Evolutionary conservation across 1,140 invertebrate genomes (phyloP), one percentile per base, ranked within the genome.

Genomic region (Riptortus pedestris): DNA sequence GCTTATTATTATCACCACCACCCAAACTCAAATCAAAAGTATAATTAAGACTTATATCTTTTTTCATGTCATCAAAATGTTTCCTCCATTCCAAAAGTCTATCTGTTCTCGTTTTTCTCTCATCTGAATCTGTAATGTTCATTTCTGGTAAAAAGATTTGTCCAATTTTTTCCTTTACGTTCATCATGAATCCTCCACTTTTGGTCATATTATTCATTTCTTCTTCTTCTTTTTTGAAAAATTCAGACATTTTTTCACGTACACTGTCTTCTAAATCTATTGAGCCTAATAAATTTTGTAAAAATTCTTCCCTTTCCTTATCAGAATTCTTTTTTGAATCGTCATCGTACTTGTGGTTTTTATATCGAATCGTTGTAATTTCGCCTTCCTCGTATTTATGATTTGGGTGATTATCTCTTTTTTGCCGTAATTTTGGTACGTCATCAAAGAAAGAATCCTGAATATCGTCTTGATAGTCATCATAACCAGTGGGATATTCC

Each of bases 391-490:
- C 55, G 60, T 62, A 60, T 3, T 28, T 22, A 29, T 60, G 59
- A 22, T 60, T 60, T 2, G 27, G 38, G 38, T 62, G 38, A 20
- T 22, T 12, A 2, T 62, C 33, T 31, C 62, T 51, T 38, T 45
- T 64, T n/a, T 52, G 28, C 16, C 63, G 59, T 11, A 64, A 7
- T 60, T 51, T 64, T 3, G 59, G 64, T 2, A 65, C 64, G 43
- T 65, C 64, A n/a, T 28, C 45, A 38, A 65, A 65, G 28, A 51
- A 61, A 7, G 59, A 18, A 11, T 28, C 79, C 31, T 85, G 81
- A 72, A 86, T 84, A 0, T 81, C 81, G 72, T 68, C 63, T 20
- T 63, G 63, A 38, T 69, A 63, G 26, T 69, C 65, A 18, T 65
- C 67, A 48, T 67, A 65, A 45, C 38, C 55, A 16, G 63, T 47